A percentile compares a stretch with the other conserved stretches of the same genome.
Conservation (phyloP, 2,888 invertebrate genomes). For the Osedax fenrisi region DNA sequence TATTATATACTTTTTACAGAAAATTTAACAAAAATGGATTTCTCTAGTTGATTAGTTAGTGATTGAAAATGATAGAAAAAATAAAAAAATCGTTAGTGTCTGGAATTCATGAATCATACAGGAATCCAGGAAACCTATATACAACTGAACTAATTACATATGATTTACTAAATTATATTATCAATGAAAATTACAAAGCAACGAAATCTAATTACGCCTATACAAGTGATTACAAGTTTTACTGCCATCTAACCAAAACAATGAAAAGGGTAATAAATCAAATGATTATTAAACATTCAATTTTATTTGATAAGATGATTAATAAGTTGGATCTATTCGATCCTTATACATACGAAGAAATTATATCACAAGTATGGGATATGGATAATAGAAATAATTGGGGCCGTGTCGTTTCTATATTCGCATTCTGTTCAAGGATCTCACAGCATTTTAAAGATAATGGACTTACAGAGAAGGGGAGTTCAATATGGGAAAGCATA, state of each 20-base stretch:
- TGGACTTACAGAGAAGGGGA: background rate
- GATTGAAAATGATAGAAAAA: background rate
- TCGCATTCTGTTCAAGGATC: background rate
- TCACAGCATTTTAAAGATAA: background rate
- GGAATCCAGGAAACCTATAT: background rate
- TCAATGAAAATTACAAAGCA: background rate
- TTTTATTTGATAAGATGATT: background rate
- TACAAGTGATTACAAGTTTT: background rate
- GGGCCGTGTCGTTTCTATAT: background rate
- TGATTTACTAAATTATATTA: background rate
- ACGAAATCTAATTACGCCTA: background rate
- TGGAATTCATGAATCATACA: background rate
- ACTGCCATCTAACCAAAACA: background rate
- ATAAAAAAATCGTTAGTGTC: background rate
- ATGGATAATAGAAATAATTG: background rate
- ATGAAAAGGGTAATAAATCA: background rate
- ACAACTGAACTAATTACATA: background rate
- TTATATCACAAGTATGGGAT: background rate
- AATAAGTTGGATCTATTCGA: background rate
- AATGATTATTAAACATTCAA: background rate
- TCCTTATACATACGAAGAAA: background rate
- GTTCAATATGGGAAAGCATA: background rate
- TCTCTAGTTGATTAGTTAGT: too few species aligned
- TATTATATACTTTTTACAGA: too few species aligned
- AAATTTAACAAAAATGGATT: too few species aligned